A percentile compares a stretch with the other conserved stretches of the same genome.
Evolutionary conservation across 1,140 invertebrate species (phyloP).

Genomic region (Musca domestica): DNA sequence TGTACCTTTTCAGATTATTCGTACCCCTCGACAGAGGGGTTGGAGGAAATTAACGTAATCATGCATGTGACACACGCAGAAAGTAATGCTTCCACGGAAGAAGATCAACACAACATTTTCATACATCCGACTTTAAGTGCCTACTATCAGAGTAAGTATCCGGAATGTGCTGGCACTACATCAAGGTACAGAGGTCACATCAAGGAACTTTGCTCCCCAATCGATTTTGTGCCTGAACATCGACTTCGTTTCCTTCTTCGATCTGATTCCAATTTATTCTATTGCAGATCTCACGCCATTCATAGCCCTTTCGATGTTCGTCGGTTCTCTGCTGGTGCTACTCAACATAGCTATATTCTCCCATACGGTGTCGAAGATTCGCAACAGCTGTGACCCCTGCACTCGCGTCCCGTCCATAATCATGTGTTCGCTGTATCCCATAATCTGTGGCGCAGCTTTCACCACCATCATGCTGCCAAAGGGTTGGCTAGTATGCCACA

Average conservation of each 20-base stretch:
- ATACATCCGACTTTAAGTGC: conserved; percentile 38
- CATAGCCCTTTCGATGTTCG: conserved; percentile 42
- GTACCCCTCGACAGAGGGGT: no score
- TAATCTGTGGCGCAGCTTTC: conserved; percentile 44
- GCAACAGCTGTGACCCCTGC: conserved; percentile 36
- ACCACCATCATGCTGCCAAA: conserved; percentile 45
- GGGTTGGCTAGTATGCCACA: conserved; percentile 48
- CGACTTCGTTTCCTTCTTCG: not conserved
- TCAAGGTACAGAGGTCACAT: no score
- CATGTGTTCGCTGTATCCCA: conserved; percentile 44
- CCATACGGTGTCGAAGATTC: conserved; percentile 37
- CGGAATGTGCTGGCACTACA: no score
- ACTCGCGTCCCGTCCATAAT: conserved; percentile 36
- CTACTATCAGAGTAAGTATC: conserved; percentile 47
- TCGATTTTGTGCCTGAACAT: not conserved
- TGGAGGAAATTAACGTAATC: conserved; percentile 23
- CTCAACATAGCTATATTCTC: conserved; percentile 46
- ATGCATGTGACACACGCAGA: not conserved
- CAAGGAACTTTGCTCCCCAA: no score
- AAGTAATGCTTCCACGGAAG: not conserved
- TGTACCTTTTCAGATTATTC: no score
- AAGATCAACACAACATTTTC: conserved; percentile 22
- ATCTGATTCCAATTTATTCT: not conserved
- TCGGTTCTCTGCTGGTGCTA: conserved; percentile 40
- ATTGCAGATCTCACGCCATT: conserved; percentile 47